Percentiles rank a stretch among this genome's conserved stretches.
Conservation (phyloP, 2,888 invertebrate species). For the Parelbella ahira region DNA sequence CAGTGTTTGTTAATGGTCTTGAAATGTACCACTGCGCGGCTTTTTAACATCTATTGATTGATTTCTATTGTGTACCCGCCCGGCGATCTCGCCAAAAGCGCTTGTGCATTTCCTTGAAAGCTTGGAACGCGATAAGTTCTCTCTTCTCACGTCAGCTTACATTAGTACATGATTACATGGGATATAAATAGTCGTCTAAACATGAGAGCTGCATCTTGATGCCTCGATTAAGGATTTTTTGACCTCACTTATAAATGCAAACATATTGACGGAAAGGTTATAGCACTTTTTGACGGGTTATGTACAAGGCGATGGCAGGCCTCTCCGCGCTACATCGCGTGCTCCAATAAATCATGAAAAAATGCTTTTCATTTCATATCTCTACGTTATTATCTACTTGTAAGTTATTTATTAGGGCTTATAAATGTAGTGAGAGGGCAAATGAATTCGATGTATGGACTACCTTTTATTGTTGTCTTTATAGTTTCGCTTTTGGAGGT, state of each 20-base stretch:
- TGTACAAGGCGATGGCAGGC: conserved; percentile 51
- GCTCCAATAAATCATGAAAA: conserved; percentile 40
- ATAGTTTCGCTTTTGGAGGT: too few relatives aligned
- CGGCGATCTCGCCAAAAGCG: conserved; percentile 34
- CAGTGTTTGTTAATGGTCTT: conserved; percentile 4
- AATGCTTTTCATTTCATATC: conserved; percentile 50
- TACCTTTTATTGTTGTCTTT: too few relatives aligned
- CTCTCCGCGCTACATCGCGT: conserved; percentile 59
- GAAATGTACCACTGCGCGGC: conserved; percentile 22
- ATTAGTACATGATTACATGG: too few relatives aligned
- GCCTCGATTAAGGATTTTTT: too few relatives aligned
- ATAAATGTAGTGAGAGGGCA: too few relatives aligned
- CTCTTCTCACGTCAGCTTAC: too few relatives aligned
- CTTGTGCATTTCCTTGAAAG: conserved; percentile 53
- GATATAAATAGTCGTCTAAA: too few relatives aligned
- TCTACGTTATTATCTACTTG: conserved; percentile 34
- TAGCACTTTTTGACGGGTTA: conserved; percentile 39
- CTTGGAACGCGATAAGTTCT: too few relatives aligned
- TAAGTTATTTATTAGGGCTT: conserved; percentile 23
- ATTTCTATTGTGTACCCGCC: conserved; percentile 38
- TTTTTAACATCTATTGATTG: conserved; percentile 55
- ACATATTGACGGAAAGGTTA: conserved; percentile 42
- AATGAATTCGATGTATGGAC: too few relatives aligned
- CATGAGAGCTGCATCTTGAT: too few relatives aligned
- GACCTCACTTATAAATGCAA: too few relatives aligned